phyloP scores from a whole-genome alignment of 1,140 invertebrate species.

The Trialeurodes vaporariorum region DNA sequence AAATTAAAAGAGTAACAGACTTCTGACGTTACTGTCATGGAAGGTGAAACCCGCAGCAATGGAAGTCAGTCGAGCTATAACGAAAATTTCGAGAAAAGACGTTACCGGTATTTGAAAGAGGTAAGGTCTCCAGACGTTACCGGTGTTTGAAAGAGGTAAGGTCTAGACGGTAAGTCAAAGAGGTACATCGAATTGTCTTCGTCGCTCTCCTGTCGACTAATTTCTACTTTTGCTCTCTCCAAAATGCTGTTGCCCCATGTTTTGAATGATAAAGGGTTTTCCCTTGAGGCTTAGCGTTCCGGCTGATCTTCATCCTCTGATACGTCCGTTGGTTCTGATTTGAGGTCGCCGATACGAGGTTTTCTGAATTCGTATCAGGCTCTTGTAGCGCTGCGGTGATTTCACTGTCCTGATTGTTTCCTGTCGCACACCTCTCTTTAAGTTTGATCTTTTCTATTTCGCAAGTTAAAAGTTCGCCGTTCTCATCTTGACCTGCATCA shows the following conservation, averaged over 20 bases:
- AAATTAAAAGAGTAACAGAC: too few relatives aligned
- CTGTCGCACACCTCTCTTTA: background rate
- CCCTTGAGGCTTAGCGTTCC: background rate
- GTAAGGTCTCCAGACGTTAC: background rate
- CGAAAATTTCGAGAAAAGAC: too few relatives aligned
- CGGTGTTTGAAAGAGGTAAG: too few relatives aligned
- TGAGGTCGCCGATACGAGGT: background rate
- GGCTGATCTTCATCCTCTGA: background rate
- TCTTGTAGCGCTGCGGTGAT: background rate
- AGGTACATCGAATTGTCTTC: background rate
- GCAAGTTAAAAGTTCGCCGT: background rate
- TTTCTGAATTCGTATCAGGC: background rate
- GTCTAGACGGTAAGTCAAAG: background rate
- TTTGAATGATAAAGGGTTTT: background rate
- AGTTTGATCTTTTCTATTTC: background rate
- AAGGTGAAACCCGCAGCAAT: too few relatives aligned
- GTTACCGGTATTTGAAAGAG: too few relatives aligned
- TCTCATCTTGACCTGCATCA: background rate
- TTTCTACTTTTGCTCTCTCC: background rate
- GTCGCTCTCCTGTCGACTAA: background rate
- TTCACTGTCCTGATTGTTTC: background rate
- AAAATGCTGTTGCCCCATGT: background rate
- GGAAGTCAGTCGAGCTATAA: too few relatives aligned
- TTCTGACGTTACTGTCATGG: too few relatives aligned
- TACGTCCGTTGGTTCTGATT: background rate